These are phyloP conservation scores for Xenotilapia leptura DNA, from an alignment of 2,113 vertebrate species.

Conservation along the genomic window DNA sequence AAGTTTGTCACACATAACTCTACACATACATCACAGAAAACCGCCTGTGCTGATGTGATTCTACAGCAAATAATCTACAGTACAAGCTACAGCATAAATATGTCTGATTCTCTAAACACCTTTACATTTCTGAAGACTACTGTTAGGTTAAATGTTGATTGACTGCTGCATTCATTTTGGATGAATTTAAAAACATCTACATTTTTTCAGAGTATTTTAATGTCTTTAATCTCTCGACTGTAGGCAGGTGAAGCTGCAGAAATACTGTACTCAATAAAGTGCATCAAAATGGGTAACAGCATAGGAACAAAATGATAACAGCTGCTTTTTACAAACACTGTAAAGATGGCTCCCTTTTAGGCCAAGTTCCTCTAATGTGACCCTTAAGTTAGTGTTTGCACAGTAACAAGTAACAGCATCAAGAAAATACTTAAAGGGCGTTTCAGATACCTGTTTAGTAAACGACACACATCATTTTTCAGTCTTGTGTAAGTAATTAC, in stretches of 20 bases:
- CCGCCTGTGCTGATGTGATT: neutral
- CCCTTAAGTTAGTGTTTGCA: neutral
- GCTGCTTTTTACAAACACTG: neutral
- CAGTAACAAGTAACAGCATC: slow-evolving; percentile 13
- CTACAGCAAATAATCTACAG: slow-evolving; percentile 9
- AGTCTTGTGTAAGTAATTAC: neutral
- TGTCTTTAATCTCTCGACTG: neutral
- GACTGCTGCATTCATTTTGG: neutral
- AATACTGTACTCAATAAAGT: slow-evolving; percentile 55
- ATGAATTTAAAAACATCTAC: neutral
- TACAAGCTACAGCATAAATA: neutral
- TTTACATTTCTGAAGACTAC: neutral
- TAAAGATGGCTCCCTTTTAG: slow-evolving; percentile 14
- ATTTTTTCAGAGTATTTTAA: neutral
- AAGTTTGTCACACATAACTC: neutral
- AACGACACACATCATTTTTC: neutral
- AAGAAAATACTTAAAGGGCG: slow-evolving; percentile 42
- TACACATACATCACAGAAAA: neutral
- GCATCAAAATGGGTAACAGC: slow-evolving; percentile 39
- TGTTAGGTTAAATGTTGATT: neutral
- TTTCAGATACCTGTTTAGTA: slow-evolving; percentile 3
- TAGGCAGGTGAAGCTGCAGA: neutral
- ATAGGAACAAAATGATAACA: neutral
- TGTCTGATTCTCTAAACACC: neutral
- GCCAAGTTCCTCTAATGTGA: neutral